phyloP scores from a whole-genome alignment of 2,113 vertebrate genomes.

The Vulpes ferrilata region DNA sequence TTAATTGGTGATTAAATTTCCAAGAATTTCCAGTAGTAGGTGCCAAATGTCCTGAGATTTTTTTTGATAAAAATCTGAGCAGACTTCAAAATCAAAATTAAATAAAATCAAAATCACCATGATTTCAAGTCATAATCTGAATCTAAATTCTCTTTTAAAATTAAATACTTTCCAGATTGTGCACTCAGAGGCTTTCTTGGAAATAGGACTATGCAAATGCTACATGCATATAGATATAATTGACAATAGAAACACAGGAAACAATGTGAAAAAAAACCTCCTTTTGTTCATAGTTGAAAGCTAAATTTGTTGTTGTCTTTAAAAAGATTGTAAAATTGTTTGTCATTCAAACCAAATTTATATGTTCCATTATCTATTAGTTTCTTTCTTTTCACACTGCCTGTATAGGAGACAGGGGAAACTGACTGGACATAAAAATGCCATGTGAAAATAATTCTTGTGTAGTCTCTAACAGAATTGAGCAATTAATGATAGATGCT shows the following conservation, averaged over 20 bases:
- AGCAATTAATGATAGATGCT: constrained; percentile 48
- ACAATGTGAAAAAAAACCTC: neutral
- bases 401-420: constrained; percentile 1
- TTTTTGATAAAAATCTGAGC: neutral
- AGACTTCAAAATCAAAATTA: constrained; percentile 10
- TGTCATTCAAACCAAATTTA: constrained; percentile 61
- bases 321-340: constrained; percentile 47
- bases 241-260: neutral
- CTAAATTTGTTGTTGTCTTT: constrained; percentile 33
- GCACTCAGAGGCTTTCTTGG: neutral
- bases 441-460: constrained; percentile 36
- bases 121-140: constrained; percentile 5
- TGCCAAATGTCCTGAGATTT: neutral
- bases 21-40: neutral
- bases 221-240: neutral
- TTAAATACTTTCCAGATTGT: neutral
- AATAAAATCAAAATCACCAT: constrained; percentile 5
- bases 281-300: constrained; percentile 38
- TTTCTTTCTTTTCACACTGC: constrained; percentile 18
- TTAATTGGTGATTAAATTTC: constrained; percentile 49
- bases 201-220: neutral
- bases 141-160: constrained; percentile 13
- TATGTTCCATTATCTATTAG: constrained; percentile 62
- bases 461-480: neutral
- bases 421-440: constrained; percentile 4